Evolutionary conservation across 2,113 vertebrate genomes (phyloP), one percentile per base, ranked within the genome.

Genomic region (Lepidothrix coronata): DNA sequence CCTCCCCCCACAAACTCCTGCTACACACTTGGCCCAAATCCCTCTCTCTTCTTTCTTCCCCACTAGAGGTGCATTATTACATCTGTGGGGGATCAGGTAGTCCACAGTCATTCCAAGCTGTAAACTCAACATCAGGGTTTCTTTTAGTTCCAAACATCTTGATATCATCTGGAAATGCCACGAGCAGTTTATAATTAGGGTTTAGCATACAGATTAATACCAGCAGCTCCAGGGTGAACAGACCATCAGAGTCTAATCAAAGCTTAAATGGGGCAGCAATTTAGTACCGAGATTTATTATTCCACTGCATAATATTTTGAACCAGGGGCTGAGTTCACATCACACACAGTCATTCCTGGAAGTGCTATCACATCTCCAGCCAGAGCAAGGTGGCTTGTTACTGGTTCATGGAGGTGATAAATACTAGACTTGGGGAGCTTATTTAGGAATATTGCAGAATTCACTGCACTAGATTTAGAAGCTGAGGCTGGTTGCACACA

Each of bases 111-210:
- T 96, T 97, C 96, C 95, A 92, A 79, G 89, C 88, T 96, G 92
- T 96, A 95, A 97, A 97, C 82, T 79, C 74, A 91, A 44, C 82
- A 77, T 96, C 97, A 96, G 84, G 84, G 48, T 92, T 95, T 95
- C 97, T 93, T 97, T 96, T 97, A 98, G 98, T 98, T 95, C 97
- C 90, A 81, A 97, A 97, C 98, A 98, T 96, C 98, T 98, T 98
- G 96, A 94, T 96, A 94, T 98, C 90, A 97, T 97, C 97, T 98
- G 85, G 94, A 96, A 97, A 95, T 92, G 97, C 97, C 94, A 91
- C 49, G 97, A 97, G 95, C 88, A 88, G 92, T 96, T 97, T 97
- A 95, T 97, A 97, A 97, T 98, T 97, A 97, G 94, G 88, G 93
- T 91, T 96, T 74, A 92, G 78, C 83, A 91, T 91, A 92, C 83